Base-by-base conservation (phyloP, 2,113 vertebrate genomes). In the Chaetops frenatus region DNA sequence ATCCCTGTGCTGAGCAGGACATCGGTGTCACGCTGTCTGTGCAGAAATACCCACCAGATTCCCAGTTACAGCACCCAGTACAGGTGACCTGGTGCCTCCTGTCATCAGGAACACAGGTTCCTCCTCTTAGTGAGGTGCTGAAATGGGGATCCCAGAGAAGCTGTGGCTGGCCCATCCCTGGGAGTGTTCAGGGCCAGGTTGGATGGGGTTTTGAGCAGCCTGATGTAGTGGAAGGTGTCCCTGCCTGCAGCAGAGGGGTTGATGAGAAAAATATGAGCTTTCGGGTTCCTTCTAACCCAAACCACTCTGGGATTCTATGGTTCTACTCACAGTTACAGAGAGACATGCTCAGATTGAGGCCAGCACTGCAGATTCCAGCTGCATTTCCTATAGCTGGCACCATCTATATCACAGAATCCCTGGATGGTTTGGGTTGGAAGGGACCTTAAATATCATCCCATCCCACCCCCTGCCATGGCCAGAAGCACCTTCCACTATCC, bases 21-120 rank as follows among this genome's bases (percentile, higher is more conserved):
- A 3, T 3, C 7, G 16, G 3, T 12, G 29, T 13, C 48, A 11
- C 6, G 4, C 22, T 31, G n/a, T n/a, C 8, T 6, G 36, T 22
- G n/a, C 29, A 6, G 2, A 1, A 13, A 35, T 17, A 11, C 2
- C 4, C n/a, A 1, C 1, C 2, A 9, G 1, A 10, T 11, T 27
- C 62, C 44, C 36, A 12, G 36, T 8, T 51, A 4, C 29, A 20
- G 64, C 8, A 19, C 24, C 48, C 5, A 7, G 0, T 1, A 12
- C 5, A 7, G 28, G n/a, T 36, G 31, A 31, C 16, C 36, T 38
- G 28, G 19, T 1, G 4, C 31, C 19, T 65, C 11, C 31, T 44
- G 21, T 4, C 7, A 10, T 2, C n/a, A 71, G 27, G 11, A 72
- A 38, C 18, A 7, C 6, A 8, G 13, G 15, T 6, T 61, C 14